These are phyloP conservation scores for Periplaneta americana DNA, from an alignment of 1,140 invertebrate genomes.

Conservation along the genomic window DNA sequence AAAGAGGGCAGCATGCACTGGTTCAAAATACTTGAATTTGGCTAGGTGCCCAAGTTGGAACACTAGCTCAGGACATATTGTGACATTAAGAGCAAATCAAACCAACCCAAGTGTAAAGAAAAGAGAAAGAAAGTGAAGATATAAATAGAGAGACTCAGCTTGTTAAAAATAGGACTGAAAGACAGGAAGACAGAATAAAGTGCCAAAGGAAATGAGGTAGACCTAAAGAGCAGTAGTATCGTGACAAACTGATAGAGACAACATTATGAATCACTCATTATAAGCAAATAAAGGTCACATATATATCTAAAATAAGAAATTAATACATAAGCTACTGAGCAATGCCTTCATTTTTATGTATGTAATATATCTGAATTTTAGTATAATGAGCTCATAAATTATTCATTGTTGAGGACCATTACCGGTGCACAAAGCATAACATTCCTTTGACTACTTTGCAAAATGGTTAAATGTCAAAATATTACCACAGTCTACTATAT, in stretches of 20 bases:
- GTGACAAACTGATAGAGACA: neutral
- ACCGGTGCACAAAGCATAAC: too few species aligned
- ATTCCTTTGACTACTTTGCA: too few species aligned
- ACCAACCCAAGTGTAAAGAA: neutral
- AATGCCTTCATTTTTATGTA: too few species aligned
- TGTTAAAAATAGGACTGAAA: neutral
- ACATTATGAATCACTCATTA: neutral
- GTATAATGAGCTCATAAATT: too few species aligned
- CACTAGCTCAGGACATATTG: neutral
- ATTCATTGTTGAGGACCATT: too few species aligned
- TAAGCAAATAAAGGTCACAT: too few species aligned
- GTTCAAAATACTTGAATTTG: neutral
- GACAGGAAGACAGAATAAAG: neutral
- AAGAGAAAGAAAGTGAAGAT: neutral
- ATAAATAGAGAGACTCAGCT: neutral
- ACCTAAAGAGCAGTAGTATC: neutral
- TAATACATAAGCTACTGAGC: too few species aligned
- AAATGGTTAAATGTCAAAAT: too few species aligned
- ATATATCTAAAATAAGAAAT: too few species aligned
- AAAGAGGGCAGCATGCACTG: neutral
- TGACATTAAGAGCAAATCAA: neutral
- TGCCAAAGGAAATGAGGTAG: neutral
- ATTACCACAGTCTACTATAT: too few species aligned
- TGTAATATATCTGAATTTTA: too few species aligned
- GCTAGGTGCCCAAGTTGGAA: neutral